phyloP scores from a whole-genome alignment of 2,888 invertebrate species.

The Coleophora flavipennella region DNA sequence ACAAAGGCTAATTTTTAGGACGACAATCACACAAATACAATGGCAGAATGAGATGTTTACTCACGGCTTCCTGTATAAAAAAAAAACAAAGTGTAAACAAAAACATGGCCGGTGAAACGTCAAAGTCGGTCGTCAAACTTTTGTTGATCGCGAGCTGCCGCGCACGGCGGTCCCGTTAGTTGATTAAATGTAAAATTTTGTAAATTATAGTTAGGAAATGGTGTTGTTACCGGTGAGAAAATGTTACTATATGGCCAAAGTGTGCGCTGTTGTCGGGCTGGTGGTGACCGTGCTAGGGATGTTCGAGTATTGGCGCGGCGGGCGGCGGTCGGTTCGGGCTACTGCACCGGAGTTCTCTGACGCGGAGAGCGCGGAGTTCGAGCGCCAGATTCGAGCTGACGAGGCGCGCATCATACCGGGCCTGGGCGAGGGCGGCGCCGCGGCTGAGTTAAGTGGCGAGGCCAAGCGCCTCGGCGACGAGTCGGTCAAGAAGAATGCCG shows the following conservation, averaged over 20 bases:
- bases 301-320: slow-evolving; percentile 60
- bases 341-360: slow-evolving; percentile 22
- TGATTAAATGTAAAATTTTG: slow-evolving; percentile 6
- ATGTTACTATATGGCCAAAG: slow-evolving; percentile 49
- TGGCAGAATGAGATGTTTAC: slow-evolving; percentile 73
- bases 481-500: slow-evolving; percentile 85
- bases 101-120: slow-evolving; percentile 29
- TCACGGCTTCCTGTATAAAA: slow-evolving; percentile 53
- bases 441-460: slow-evolving; percentile 76
- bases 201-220: slow-evolving; percentile 26
- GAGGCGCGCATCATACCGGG: slow-evolving; percentile 77
- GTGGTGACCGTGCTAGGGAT: slow-evolving; percentile 44
- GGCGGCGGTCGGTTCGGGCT: slow-evolving; percentile 37
- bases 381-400: slow-evolving; percentile 72
- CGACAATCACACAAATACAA: not conserved
- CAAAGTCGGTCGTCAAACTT: slow-evolving; percentile 4
- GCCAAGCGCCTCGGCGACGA: slow-evolving; percentile 79
- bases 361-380: slow-evolving; percentile 39
- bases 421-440: slow-evolving; percentile 79
- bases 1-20: slow-evolving; percentile 13
- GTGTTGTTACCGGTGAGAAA: slow-evolving; percentile 53
- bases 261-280: slow-evolving; percentile 37
- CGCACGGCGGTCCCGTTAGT: slow-evolving; percentile 20
- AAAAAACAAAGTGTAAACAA: slow-evolving; percentile 44
- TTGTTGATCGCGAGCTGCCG: slow-evolving; percentile 15